Evolutionary conservation across 1,140 invertebrate genomes (phyloP).

Genomic region (Bacillus rossius): DNA sequence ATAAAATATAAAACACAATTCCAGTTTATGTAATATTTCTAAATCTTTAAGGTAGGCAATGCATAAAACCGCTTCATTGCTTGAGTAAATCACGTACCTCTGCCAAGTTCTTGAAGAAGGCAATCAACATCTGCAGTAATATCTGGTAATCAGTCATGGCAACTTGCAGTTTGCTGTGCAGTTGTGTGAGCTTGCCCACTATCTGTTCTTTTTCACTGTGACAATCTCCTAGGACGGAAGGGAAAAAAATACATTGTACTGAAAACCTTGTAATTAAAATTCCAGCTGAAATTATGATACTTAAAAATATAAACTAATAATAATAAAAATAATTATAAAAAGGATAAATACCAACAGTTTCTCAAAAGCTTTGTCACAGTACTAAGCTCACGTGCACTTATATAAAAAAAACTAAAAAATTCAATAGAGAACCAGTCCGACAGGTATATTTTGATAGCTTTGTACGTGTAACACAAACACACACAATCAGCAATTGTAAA

Average conservation of each 20-base stretch:
- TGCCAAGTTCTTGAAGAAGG: constrained; percentile 60
- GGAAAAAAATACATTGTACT: constrained; percentile 33
- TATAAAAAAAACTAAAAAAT: too few species aligned
- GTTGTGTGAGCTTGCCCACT: background rate
- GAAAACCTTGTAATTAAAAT: constrained; percentile 12
- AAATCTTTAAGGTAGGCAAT: too few species aligned
- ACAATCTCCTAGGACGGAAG: background rate
- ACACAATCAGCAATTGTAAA: too few species aligned
- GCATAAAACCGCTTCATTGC: too few species aligned
- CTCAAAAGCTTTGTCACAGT: too few species aligned
- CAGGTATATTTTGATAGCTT: too few species aligned
- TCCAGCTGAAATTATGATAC: background rate
- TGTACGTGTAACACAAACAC: too few species aligned
- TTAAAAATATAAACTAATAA: background rate
- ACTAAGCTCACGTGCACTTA: too few species aligned
- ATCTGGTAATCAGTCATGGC: constrained; percentile 68
- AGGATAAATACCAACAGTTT: background rate
- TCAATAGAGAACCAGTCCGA: too few species aligned
- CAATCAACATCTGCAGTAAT: constrained; percentile 63
- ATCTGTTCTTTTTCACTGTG: constrained; percentile 2
- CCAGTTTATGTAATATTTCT: too few species aligned
- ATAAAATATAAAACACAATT: too few species aligned
- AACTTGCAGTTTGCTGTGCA: constrained; percentile 44
- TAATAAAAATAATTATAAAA: background rate
- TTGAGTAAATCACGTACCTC: constrained; percentile 50